Conservation (phyloP, 2,888 invertebrate species). For the Agrotis exclamationis region DNA sequence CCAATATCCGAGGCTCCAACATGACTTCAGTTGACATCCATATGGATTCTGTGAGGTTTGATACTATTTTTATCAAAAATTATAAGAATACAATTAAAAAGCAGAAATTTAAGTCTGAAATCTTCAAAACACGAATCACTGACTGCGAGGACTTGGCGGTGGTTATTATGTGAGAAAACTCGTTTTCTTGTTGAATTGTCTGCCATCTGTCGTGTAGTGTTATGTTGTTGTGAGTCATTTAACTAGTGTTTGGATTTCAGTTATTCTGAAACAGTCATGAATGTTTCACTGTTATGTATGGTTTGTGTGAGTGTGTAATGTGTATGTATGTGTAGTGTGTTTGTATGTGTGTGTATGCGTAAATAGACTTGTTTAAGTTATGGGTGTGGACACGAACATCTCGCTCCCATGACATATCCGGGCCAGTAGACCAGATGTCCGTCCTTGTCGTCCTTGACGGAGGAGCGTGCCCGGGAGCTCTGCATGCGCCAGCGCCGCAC, state of each 20-base stretch:
- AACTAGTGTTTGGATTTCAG: slow-evolving; percentile 50
- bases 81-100: slow-evolving; percentile 63
- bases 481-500: slow-evolving; percentile 86
- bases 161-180: slow-evolving; percentile 55
- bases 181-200: slow-evolving; percentile 57
- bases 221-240: slow-evolving; percentile 56
- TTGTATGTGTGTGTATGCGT: slow-evolving; percentile 51
- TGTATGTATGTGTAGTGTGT: slow-evolving; percentile 49
- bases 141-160: slow-evolving; percentile 65
- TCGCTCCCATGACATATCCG: slow-evolving; percentile 99
- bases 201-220: slow-evolving; percentile 58
- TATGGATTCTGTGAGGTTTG: slow-evolving; percentile 54
- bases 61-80: slow-evolving; percentile 63
- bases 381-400: slow-evolving; percentile 98
- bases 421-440: slow-evolving; percentile 99
- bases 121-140: slow-evolving; percentile 71
- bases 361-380: slow-evolving; percentile 82
- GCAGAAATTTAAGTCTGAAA: slow-evolving; percentile 64
- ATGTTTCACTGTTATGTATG: slow-evolving; percentile 48
- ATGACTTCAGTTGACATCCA: slow-evolving; percentile 73
- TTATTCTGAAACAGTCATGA: slow-evolving; percentile 49
- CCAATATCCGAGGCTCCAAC: slow-evolving; percentile 77
- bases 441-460: slow-evolving; percentile 99
- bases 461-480: slow-evolving; percentile 96
- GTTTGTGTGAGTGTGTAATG: slow-evolving; percentile 56